Conservation (phyloP, 2,113 vertebrate species). For the Macrotis lagotis region DNA sequence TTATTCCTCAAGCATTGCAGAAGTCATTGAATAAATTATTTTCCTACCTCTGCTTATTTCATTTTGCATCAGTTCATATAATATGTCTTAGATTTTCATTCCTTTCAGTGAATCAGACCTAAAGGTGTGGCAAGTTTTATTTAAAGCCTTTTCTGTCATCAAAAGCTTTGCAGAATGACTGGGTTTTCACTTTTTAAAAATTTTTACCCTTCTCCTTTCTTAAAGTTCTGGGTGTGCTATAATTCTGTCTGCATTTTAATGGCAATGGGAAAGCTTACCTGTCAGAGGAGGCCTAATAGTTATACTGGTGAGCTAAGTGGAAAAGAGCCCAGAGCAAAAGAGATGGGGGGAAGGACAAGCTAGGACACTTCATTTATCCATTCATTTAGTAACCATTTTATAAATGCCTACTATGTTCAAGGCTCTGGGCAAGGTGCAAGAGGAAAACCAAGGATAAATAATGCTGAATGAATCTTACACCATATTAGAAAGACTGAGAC, state of each 20-base stretch:
- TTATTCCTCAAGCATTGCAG: neutral
- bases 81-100: neutral
- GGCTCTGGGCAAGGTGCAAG: neutral
- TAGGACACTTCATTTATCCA: neutral
- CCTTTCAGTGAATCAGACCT: neutral
- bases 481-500: neutral
- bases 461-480: neutral
- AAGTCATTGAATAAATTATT: neutral
- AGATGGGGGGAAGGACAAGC: neutral
- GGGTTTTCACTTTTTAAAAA: neutral
- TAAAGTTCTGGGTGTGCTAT: neutral
- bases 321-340: neutral
- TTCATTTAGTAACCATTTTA: neutral
- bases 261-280: neutral
- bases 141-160: slow-evolving; percentile 5
- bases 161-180: slow-evolving; percentile 2
- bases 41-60: neutral
- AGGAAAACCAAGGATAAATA: neutral
- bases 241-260: neutral
- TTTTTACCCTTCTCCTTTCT: neutral
- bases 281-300: neutral
- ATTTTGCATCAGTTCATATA: neutral
- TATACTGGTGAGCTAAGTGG: neutral
- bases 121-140: neutral
- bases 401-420: neutral